Base-by-base conservation (phyloP, 2,797 vertebrate species). In the Rhabdophis nuchalis region DNA sequence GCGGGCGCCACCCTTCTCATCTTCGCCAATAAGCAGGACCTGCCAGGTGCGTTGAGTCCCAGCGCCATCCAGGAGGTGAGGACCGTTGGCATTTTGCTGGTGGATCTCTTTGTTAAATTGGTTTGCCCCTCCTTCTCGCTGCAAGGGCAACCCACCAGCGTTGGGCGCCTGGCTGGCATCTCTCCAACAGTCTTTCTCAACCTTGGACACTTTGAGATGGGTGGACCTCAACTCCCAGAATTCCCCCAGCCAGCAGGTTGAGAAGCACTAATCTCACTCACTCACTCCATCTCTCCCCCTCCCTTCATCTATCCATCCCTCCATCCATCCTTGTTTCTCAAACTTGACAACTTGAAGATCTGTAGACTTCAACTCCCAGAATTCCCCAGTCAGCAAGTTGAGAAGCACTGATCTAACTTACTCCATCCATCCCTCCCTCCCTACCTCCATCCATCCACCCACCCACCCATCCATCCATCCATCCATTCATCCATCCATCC, bases 1-100 rank as follows among this genome's bases (percentile, higher is more conserved):
- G 97, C 98, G 0, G 98, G 98, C 90, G 98, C 98, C 0, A 99
- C 99, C 0, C 97, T 99, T 68, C 97, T 99, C 91, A 98, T 99
- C 93, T 99, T 99, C 92, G 98, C 98, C 90, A 99, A 98, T 95
- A 98, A 98, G 94, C 98, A 98, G 93, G 98, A 98, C 94, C 95
- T 98, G 68, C 98, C 98, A 0, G 98, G 98, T 58, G 97, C 98
- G 0, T 93, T 98, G 92, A 97, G 97, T 18, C 97, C 98, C 86
- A 97, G 96, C 0, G 97, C 96, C 85, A 98, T 98, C 56, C 96
- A 96, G 14, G 98, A 98, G 97, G 98, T 98, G 90, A 94, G 89
- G 0, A 64, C 85, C 58, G 20, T 23, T 23, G 36, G 36, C n/a
- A 2, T 5, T 6, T 20, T 10, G 14, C 1, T 32, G 18, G 5